A percentile compares a stretch with the other conserved stretches of the same genome.
These are phyloP conservation scores for Heliconius nattereri DNA, from an alignment of 1,140 invertebrate species.

Conservation along the genomic window DNA sequence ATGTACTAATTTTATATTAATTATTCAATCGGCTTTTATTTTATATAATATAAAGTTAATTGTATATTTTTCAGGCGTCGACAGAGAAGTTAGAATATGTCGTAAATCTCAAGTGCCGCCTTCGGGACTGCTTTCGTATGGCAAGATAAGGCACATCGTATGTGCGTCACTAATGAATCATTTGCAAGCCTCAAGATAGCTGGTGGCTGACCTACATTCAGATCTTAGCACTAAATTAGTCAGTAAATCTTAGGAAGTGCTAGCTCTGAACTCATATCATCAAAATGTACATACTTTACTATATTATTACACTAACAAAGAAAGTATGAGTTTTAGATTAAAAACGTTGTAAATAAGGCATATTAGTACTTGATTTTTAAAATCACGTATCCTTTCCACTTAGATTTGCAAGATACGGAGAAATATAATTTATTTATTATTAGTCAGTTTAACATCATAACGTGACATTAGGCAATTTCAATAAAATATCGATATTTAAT, in stretches of 20 bases:
- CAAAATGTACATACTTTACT: background rate
- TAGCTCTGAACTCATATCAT: background rate
- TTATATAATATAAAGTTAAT: background rate
- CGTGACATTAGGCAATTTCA: too few species aligned
- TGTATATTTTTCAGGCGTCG: background rate
- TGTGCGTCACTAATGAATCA: slow-evolving; percentile 40
- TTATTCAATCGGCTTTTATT: too few species aligned
- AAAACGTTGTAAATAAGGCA: too few species aligned
- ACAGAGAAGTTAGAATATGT: slow-evolving; percentile 1
- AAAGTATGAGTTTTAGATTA: background rate
- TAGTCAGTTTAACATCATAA: too few species aligned
- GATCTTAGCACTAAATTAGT: slow-evolving; percentile 32
- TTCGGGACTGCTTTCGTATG: slow-evolving; percentile 20
- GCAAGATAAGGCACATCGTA: slow-evolving; percentile 37
- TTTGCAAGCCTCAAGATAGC: slow-evolving; percentile 36
- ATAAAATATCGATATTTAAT: too few species aligned
- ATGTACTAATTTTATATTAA: too few species aligned
- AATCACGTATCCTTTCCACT: too few species aligned
- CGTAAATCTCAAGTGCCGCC: slow-evolving; percentile 19
- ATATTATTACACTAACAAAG: background rate
- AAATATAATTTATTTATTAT: too few species aligned
- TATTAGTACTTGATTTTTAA: too few species aligned
- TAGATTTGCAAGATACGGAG: too few species aligned
- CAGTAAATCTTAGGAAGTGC: slow-evolving; percentile 34
- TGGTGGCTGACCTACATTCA: slow-evolving; percentile 35